Evolutionary conservation across 2,888 invertebrate species (phyloP).

Genomic region (Clunio marinus): DNA sequence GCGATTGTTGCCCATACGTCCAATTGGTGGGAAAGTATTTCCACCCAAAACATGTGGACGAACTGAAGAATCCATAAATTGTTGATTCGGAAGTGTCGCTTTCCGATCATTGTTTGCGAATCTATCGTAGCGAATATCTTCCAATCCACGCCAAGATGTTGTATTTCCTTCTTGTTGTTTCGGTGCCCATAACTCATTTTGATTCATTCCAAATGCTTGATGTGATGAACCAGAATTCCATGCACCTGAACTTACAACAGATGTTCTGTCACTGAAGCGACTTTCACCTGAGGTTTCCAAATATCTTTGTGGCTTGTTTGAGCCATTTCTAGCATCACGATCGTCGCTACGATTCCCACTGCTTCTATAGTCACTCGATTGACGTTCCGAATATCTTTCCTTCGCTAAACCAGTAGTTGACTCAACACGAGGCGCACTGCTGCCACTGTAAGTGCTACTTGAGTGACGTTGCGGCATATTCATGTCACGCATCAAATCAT

Average conservation of each 20-base stretch:
- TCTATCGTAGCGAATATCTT: not conserved
- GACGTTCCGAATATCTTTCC: conserved; percentile 42
- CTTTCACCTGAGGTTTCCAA: not conserved
- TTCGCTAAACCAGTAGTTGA: conserved; percentile 18
- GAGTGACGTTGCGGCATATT: not conserved
- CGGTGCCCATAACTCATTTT: not conserved
- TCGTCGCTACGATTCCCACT: conserved; percentile 13
- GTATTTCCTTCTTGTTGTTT: not conserved
- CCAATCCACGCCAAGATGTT: conserved; percentile 28
- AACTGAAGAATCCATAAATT: not conserved
- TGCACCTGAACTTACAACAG: not conserved
- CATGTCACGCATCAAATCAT: not conserved
- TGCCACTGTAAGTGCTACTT: not conserved
- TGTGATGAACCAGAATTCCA: conserved; percentile 9
- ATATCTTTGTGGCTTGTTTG: not conserved
- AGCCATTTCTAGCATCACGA: conserved; percentile 8
- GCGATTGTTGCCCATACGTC: not conserved
- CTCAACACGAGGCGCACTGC: conserved; percentile 40
- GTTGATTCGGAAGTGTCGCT: not conserved
- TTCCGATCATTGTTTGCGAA: not conserved
- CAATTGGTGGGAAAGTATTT: not conserved
- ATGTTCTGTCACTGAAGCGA: not conserved
- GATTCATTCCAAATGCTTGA: not conserved
- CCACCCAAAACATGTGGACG: not conserved
- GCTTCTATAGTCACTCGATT: conserved; percentile 41